Percentiles rank a stretch among this genome's conserved stretches.
Evolutionary conservation across 2,888 invertebrate species (phyloP).

Genomic region (Lithosia quadra): DNA sequence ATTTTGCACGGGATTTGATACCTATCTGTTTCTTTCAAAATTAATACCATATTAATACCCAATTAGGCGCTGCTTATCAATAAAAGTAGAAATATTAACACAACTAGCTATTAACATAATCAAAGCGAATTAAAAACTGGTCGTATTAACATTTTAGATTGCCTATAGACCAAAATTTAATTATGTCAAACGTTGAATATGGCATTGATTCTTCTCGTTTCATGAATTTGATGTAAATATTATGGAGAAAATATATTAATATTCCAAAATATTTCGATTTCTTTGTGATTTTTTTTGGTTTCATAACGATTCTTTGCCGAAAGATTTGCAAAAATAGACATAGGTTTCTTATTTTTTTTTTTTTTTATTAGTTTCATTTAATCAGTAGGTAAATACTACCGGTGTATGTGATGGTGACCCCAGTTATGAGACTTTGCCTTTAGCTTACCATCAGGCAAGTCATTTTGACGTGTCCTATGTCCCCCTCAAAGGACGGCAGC

Average conservation of each 20-base stretch:
- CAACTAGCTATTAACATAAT: too few relatives aligned
- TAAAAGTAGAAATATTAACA: too few relatives aligned
- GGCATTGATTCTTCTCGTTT: background rate
- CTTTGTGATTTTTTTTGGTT: background rate
- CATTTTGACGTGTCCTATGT: too few relatives aligned
- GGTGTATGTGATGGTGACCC: too few relatives aligned
- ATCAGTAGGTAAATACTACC: background rate
- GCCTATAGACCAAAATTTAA: background rate
- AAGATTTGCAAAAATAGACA: background rate
- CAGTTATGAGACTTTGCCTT: too few relatives aligned
- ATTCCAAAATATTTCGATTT: background rate
- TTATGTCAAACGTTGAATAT: background rate
- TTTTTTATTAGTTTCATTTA: background rate
- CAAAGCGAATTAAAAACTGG: background rate
- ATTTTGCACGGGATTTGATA: too few relatives aligned
- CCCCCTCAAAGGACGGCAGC: too few relatives aligned
- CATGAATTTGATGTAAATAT: background rate
- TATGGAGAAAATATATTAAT: background rate
- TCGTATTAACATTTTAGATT: slow-evolving; percentile 15
- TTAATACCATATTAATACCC: too few relatives aligned
- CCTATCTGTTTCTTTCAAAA: too few relatives aligned
- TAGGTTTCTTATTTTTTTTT: background rate
- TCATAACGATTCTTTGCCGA: background rate
- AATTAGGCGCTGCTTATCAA: too few relatives aligned
- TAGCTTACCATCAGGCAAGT: too few relatives aligned